A percentile compares a stretch with the other conserved stretches of the same genome.
These are phyloP conservation scores for Musca vetustissima DNA, from an alignment of 1,140 invertebrate species.

Conservation along the genomic window DNA sequence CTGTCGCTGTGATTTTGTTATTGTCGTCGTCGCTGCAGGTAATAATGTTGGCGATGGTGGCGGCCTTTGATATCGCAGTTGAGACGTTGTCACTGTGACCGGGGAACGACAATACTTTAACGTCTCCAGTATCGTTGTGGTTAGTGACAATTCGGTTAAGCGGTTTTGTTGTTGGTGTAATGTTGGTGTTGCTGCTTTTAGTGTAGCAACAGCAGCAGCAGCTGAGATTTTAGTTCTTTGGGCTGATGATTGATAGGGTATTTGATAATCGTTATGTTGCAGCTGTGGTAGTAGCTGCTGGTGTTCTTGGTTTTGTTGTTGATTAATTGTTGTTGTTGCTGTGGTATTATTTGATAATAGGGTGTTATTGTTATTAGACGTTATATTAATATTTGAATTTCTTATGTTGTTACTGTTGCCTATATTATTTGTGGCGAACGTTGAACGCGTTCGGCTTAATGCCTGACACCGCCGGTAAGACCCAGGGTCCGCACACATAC, in stretches of 20 bases:
- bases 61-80: conserved; percentile 2
- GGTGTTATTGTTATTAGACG: conserved; percentile 27
- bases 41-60: neutral
- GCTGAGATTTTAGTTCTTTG: neutral
- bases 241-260: conserved; percentile 23
- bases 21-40: conserved; percentile 29
- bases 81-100: conserved; percentile 13
- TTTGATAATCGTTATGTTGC: conserved; percentile 32
- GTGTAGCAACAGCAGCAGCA: neutral
- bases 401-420: conserved; percentile 25
- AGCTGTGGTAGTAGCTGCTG: too few species aligned
- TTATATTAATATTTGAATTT: conserved; percentile 29
- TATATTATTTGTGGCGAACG: conserved; percentile 42
- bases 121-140: conserved; percentile 26
- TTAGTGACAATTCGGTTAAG: conserved; percentile 5
- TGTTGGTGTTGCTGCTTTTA: conserved; percentile 15
- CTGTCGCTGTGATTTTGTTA: neutral
- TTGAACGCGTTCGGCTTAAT: conserved; percentile 53
- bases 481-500: conserved; percentile 72
- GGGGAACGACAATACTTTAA: conserved; percentile 10
- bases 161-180: neutral
- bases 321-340: conserved; percentile 27
- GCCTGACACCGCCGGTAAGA: conserved; percentile 68
- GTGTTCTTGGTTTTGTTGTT: conserved; percentile 14
- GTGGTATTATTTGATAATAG: too few species aligned